Percentiles rank a stretch among this genome's conserved stretches.
Evolutionary conservation across 1,140 invertebrate genomes (phyloP).

Genomic region (Myzus persicae): DNA sequence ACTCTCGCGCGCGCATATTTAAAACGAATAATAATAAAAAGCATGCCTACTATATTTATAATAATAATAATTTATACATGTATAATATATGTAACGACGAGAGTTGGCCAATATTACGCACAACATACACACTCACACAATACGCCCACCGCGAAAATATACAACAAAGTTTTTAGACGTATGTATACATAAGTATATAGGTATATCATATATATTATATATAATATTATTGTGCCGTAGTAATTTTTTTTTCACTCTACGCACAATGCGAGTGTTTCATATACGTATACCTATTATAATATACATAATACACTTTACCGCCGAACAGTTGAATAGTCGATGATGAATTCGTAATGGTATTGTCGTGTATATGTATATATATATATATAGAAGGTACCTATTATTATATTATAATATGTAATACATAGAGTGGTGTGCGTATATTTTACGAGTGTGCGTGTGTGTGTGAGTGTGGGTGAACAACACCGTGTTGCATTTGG

Average conservation of each 20-base stretch:
- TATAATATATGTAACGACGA: not conserved
- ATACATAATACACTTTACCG: not conserved
- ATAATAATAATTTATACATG: not conserved
- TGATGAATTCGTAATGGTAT: slow-evolving; percentile 38
- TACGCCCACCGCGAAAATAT: slow-evolving; percentile 15
- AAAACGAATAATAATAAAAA: slow-evolving; percentile 25
- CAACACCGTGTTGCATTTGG: not conserved
- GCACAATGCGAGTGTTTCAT: not conserved
- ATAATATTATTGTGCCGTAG: not conserved
- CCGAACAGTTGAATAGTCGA: slow-evolving; percentile 17
- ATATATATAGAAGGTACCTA: not conserved
- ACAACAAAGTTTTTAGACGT: not conserved
- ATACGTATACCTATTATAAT: slow-evolving; percentile 4
- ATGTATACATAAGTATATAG: not conserved
- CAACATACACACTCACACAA: not conserved
- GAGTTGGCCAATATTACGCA: slow-evolving; percentile 49
- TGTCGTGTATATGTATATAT: not conserved
- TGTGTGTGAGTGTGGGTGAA: slow-evolving; percentile 4
- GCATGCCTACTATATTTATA: slow-evolving; percentile 42
- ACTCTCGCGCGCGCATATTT: slow-evolving; percentile 37
- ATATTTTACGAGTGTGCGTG: not conserved
- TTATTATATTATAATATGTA: not conserved
- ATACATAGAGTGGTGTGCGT: not conserved
- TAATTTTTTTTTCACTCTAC: not conserved
- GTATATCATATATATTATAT: not conserved